Base-by-base conservation (phyloP, 2,888 invertebrate genomes). In the Proisotoma minuta region DNA sequence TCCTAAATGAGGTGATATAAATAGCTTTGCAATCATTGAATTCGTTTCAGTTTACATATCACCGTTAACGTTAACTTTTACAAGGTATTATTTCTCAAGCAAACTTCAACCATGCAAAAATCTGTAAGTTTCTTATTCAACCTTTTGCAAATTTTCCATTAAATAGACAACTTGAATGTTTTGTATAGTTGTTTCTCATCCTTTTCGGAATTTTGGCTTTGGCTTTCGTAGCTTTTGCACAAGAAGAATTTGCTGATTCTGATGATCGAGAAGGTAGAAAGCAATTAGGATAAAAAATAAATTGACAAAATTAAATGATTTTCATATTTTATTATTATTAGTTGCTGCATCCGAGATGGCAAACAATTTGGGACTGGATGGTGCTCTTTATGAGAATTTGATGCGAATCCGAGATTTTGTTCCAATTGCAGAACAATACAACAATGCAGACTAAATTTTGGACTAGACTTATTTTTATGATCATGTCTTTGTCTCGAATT, bases 361-460 rank as follows among this genome's bases (percentile, higher is more conserved):
- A 18, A 49, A 59, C 15, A 62, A 61, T 24, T 34, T 65, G 23
- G 65, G 65, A 40, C 40, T 65, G 18, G 65, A 65, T 39, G 27
- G 57, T 48, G 23, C 50, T 57, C 56, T 65, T 39, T 65, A 65
- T 39, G 62, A 65, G 10, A 62, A 65, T 28, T 43, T 65, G 56
- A 24, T 65, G 18, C 56, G 56, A 20, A 65, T 65, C 29, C 59
- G 57, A 23, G 57, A 65, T 27, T 59, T 65, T 3, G 54, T 62
- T 24, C 56, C 54, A 3, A 20, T 54, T 18, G 54, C 54, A 5
- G 54, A 54, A 23, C 54, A 34, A n/a, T 54, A 54, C 29, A 34
- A 15, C 34, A 34, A 34, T 15, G 15, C 8, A 8, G 15, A 34
- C 34, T 10, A 34, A 10, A 34, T 10, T 15, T n/a, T n/a, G n/a